Conservation (phyloP, 1,140 invertebrate genomes). For the Aleiodes sp. region DNA sequence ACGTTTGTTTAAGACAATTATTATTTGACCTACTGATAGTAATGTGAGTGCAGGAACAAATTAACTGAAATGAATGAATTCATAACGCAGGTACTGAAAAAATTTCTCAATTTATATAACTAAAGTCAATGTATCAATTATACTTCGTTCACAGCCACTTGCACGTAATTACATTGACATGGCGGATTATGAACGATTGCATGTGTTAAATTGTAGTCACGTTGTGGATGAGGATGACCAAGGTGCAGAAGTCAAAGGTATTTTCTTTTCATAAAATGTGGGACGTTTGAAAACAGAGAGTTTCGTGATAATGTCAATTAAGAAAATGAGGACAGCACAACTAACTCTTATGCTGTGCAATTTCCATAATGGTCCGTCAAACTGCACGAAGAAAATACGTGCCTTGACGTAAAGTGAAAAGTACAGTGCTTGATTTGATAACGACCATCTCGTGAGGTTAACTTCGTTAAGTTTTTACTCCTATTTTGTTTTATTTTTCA, state of each 20-base stretch:
- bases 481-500: constrained; percentile 8
- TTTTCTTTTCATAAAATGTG: constrained; percentile 13
- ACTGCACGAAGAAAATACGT: constrained; percentile 11
- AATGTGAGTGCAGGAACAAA: no score
- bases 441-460: constrained; percentile 26
- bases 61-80: no score
- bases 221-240: constrained; percentile 12
- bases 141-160: constrained; percentile 6
- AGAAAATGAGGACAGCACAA: constrained; percentile 23
- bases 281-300: constrained; percentile 21
- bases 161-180: not conserved
- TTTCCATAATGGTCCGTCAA: constrained; percentile 32
- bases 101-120: constrained; percentile 1
- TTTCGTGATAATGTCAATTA: constrained; percentile 36
- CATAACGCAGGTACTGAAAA: not conserved
- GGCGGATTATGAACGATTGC: constrained; percentile 1
- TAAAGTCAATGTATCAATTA: constrained; percentile 31
- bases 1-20: not conserved
- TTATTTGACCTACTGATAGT: not conserved
- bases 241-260: constrained; percentile 17
- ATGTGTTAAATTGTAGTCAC: constrained; percentile 19
- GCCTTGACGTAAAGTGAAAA: not conserved
- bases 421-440: constrained; percentile 9
- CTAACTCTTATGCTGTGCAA: constrained; percentile 21
- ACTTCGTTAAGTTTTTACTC: constrained; percentile 15